A percentile compares a stretch with the other conserved stretches of the same genome.
Conservation (phyloP, 2,888 invertebrate genomes). For the Standfussiana lucernea region DNA sequence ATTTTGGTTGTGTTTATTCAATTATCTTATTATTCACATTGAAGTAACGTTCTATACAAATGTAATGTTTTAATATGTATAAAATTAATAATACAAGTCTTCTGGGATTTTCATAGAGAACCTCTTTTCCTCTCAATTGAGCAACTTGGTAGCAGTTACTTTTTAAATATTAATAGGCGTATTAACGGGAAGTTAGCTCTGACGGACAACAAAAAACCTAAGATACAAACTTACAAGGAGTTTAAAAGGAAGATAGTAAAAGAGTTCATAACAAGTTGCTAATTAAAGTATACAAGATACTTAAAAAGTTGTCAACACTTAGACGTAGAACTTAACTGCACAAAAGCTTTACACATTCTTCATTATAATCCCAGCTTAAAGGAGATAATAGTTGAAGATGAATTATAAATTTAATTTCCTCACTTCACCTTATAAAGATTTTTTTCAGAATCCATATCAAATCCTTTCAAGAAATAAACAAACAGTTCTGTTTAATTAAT, state of each 20-base stretch:
- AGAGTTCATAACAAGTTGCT: conserved; percentile 47
- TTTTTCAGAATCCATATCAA: background rate
- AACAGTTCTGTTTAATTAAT: background rate
- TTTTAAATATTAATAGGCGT: conserved; percentile 1
- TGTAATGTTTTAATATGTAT: background rate
- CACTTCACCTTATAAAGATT: background rate
- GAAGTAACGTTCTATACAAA: no score
- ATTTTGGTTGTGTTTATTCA: conserved; percentile 13
- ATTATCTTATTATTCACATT: background rate
- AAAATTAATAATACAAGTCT: background rate
- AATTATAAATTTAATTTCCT: background rate
- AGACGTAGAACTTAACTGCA: conserved; percentile 28
- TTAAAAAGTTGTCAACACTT: conserved; percentile 58
- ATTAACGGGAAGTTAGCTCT: background rate
- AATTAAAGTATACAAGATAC: conserved; percentile 57
- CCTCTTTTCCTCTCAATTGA: background rate
- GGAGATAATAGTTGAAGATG: background rate
- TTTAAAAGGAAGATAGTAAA: conserved; percentile 38
- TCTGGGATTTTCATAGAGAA: background rate
- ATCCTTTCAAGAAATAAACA: background rate
- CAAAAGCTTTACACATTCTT: conserved; percentile 23
- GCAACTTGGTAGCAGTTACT: background rate
- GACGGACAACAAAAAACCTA: conserved; percentile 13
- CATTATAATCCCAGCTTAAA: background rate
- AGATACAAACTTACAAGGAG: conserved; percentile 15